phyloP scores from a whole-genome alignment of 2,113 vertebrate genomes.

The Chaenocephalus aceratus region DNA sequence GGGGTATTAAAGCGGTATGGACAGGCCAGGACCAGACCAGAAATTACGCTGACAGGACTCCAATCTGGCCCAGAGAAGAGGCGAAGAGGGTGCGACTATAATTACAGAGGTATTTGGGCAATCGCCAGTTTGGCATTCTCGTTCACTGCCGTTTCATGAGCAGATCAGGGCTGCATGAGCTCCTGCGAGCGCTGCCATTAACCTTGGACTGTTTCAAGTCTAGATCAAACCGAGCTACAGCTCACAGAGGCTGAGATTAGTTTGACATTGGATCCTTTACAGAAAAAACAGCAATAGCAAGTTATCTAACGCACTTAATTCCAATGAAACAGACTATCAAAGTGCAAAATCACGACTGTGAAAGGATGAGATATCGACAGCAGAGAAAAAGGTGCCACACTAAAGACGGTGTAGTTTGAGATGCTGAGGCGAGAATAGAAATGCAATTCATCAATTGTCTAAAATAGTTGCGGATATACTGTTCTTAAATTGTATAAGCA shows the following conservation, averaged over 20 bases:
- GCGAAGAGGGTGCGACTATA: slow-evolving; percentile 74
- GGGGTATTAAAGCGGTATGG: slow-evolving; percentile 58
- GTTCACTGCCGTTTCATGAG: slow-evolving; percentile 60
- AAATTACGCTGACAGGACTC: slow-evolving; percentile 74
- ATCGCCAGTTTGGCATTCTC: slow-evolving; percentile 66
- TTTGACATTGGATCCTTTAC: slow-evolving; percentile 10
- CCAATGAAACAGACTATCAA: slow-evolving; percentile 12
- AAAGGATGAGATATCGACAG: not conserved
- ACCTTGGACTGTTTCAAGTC: slow-evolving; percentile 67
- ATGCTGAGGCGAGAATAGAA: not conserved
- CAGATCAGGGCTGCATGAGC: slow-evolving; percentile 58
- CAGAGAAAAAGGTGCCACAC: slow-evolving; percentile 3
- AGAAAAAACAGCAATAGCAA: slow-evolving; percentile 29
- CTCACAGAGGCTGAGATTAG: slow-evolving; percentile 45
- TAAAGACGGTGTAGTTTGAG: too few species aligned
- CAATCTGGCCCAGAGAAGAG: slow-evolving; percentile 63
- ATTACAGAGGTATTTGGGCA: slow-evolving; percentile 77
- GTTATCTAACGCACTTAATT: slow-evolving; percentile 8
- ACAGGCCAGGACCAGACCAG: slow-evolving; percentile 57
- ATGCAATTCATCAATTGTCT: not conserved
- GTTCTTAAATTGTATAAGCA: too few species aligned
- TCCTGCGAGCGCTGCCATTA: slow-evolving; percentile 59
- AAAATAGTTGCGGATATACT: not conserved
- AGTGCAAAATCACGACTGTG: slow-evolving; percentile 1
- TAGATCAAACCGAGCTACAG: slow-evolving; percentile 45